Evolutionary conservation across 2,888 invertebrate species (phyloP).

Genomic region (Mantis religiosa): DNA sequence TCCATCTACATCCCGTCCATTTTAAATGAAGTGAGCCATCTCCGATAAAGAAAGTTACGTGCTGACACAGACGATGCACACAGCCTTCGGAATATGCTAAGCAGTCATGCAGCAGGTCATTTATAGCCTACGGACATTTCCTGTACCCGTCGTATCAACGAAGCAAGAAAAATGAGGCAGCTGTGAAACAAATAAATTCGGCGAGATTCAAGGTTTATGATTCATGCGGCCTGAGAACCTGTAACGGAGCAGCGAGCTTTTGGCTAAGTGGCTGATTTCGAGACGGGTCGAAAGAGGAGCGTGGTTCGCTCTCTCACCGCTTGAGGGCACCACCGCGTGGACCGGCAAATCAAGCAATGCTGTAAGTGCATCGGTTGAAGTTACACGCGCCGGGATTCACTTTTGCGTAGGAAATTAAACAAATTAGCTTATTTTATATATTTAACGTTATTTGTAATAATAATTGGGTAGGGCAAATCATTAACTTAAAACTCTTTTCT

Average conservation of each 20-base stretch:
- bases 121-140: neutral
- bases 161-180: neutral
- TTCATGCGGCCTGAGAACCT: neutral
- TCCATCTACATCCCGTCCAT: no score
- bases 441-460: no score
- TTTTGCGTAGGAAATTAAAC: no score
- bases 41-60: neutral
- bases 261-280: neutral
- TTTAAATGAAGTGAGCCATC: no score
- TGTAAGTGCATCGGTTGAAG: neutral
- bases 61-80: neutral
- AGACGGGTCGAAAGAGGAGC: neutral
- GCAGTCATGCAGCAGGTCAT: neutral
- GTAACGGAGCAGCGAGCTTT: neutral
- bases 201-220: neutral
- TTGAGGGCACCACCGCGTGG: slow-evolving; percentile 8
- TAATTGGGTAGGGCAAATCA: no score
- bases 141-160: neutral
- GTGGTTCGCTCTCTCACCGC: neutral
- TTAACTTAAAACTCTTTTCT: no score
- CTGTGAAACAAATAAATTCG: neutral
- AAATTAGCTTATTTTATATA: no score
- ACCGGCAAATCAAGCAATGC: neutral
- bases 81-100: neutral
- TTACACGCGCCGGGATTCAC: no score